phyloP scores from a whole-genome alignment of 1,140 invertebrate genomes.

The Pseudomyrmex sp. region DNA sequence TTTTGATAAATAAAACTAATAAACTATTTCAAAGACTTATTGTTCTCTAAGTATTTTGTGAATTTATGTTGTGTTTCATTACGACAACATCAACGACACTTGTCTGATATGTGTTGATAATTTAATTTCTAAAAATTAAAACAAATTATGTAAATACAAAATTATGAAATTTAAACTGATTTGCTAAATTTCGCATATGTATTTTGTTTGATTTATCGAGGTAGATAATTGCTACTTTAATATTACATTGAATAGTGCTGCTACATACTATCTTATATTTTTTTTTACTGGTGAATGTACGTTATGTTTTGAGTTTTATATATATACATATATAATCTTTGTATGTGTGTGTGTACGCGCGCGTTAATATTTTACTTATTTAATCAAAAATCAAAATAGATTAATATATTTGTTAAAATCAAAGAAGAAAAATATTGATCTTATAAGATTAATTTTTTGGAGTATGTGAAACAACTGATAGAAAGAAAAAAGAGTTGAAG shows the following conservation, averaged over 20 bases:
- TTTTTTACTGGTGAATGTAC: neutral
- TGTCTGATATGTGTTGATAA: too few relatives aligned
- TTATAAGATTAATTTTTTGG: too few relatives aligned
- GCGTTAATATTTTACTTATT: too few relatives aligned
- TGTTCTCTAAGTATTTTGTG: slow-evolving; percentile 66
- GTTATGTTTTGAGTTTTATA: slow-evolving; percentile 39
- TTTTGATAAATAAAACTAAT: slow-evolving; percentile 82
- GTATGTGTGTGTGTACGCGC: too few relatives aligned
- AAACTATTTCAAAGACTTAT: slow-evolving; percentile 77
- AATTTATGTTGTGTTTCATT: slow-evolving; percentile 58
- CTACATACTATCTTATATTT: slow-evolving; percentile 11
- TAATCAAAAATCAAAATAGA: too few relatives aligned
- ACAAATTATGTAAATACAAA: too few relatives aligned
- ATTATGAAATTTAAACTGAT: slow-evolving; percentile 10
- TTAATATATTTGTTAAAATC: too few relatives aligned
- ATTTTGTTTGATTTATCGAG: neutral
- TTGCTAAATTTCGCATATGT: neutral
- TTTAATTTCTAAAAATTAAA: too few relatives aligned
- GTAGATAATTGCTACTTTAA: neutral
- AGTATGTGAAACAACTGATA: too few relatives aligned
- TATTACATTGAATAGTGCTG: neutral
- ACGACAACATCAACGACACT: too few relatives aligned
- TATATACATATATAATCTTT: slow-evolving; percentile 22
- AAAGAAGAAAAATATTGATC: too few relatives aligned
- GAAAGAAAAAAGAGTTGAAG: too few relatives aligned